Evolutionary conservation across 2,888 invertebrate genomes (phyloP), one percentile per base, ranked within the genome.

Genomic region (Eudemis profundana): DNA sequence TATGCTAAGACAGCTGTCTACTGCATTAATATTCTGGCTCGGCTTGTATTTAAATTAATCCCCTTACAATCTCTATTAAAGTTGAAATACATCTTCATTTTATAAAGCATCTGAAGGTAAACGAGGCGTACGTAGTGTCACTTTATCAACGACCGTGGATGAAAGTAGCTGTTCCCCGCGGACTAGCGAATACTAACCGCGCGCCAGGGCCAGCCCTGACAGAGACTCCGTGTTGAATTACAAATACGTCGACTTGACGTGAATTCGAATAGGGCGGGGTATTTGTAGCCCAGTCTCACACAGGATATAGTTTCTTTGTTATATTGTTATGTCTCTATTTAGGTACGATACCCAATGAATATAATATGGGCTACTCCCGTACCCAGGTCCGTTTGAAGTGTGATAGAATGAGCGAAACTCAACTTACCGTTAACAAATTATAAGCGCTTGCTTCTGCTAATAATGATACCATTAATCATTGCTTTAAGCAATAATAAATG

Each of bases 191-290:
- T 47, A 47, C 59, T 44, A 49, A 63, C 56, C 64, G 51, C 53
- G 65, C 46, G 65, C 33, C 60, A 59, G 60, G 59, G 65, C 29
- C 60, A 65, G 65, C 65, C 65, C 65, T 65, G 40, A 27, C 71
- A 74, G 85, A 78, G 85, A 82, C 82, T 76, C 76, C 81, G 86
- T 79, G 84, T 90, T 89, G 91, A 91, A 92, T 92, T 89, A 90
- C 89, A 92, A 90, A 88, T 88, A 88, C 85, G 85, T 66, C 66
- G 79, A 85, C 88, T 87, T 84, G 89, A 86, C 85, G 82, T 86
- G 90, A 90, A 91, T 90, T 86, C 86, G 83, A 89, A 91, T 87
- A 78, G 85, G 84, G 78, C 77, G 74, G 76, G 72, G 74, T 78
- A 76, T 78, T 79, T 78, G 79, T 78, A 77, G 76, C 74, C 70